Evolutionary conservation across 2,888 invertebrate genomes (phyloP).

Genomic region (Proisotoma minuta): DNA sequence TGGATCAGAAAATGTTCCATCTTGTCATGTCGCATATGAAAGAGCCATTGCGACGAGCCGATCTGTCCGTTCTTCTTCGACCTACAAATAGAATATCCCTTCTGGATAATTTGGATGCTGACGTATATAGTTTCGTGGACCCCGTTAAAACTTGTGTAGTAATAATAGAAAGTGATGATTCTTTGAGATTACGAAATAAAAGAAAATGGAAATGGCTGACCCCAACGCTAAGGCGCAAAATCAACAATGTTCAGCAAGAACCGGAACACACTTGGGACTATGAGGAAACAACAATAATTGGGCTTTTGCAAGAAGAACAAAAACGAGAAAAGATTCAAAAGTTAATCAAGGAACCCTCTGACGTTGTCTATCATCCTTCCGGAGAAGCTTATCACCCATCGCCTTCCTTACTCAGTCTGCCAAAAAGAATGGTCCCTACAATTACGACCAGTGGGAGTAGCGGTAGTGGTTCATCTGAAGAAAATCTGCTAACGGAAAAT

Average conservation of each 20-base stretch:
- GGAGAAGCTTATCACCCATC: not conserved
- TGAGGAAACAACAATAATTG: not conserved
- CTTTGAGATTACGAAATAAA: not conserved
- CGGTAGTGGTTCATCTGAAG: no score
- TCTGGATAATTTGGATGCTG: conserved; percentile 19
- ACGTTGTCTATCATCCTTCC: conserved; percentile 15
- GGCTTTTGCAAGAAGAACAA: not conserved
- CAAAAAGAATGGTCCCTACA: no score
- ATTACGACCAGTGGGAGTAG: no score
- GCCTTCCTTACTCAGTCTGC: not conserved
- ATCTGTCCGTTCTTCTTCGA: not conserved
- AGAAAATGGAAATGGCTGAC: conserved; percentile 7
- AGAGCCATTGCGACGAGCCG: conserved; percentile 3
- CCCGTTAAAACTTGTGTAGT: conserved; percentile 23
- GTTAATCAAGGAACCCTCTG: conserved; percentile 3
- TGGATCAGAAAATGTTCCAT: conserved; percentile 7
- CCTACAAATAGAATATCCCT: not conserved
- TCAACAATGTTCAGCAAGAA: not conserved
- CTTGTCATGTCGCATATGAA: conserved; percentile 10
- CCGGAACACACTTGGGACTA: not conserved
- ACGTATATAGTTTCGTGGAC: conserved; percentile 34
- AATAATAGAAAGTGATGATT: conserved; percentile 17
- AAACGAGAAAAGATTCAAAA: conserved; percentile 1
- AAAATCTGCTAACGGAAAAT: no score
- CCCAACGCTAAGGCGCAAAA: not conserved